These are phyloP conservation scores for Thaleichthys pacificus DNA, from an alignment of 2,797 vertebrate genomes.

Conservation along the genomic window DNA sequence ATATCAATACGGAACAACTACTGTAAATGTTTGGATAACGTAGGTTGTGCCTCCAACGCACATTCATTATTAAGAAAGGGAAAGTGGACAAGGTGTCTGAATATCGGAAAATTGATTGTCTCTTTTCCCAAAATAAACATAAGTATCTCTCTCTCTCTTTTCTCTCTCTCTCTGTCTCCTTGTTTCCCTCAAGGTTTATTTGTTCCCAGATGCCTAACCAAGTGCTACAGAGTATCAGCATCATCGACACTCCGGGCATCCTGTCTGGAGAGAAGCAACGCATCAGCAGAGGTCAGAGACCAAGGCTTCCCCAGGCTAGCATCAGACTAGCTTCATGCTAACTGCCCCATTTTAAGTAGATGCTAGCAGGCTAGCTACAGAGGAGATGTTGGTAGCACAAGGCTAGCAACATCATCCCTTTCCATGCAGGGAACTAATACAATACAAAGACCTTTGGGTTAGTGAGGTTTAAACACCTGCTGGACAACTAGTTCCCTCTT, in stretches of 20 bases:
- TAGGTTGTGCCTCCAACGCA: neutral
- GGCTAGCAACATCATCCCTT: constrained; percentile 23
- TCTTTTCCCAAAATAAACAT: too few relatives aligned
- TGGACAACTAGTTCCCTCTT: constrained; percentile 35
- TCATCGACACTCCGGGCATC: constrained; percentile 95
- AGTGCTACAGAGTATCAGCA: constrained; percentile 85
- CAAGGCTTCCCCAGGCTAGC: too few relatives aligned
- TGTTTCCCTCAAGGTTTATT: constrained; percentile 83
- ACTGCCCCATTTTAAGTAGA: too few relatives aligned
- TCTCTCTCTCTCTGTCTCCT: neutral
- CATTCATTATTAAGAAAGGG: neutral
- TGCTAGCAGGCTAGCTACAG: too few relatives aligned
- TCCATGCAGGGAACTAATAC: constrained; percentile 15
- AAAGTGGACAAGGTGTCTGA: neutral
- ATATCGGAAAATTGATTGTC: too few relatives aligned
- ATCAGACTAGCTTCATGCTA: neutral
- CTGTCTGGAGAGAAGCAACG: constrained; percentile 97
- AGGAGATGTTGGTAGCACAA: neutral
- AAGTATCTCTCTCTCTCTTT: neutral
- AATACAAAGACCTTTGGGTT: neutral
- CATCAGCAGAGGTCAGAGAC: constrained; percentile 86
- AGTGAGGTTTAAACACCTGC: neutral
- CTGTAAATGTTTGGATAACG: neutral
- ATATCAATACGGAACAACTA: neutral
- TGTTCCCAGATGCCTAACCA: constrained; percentile 96